Base-by-base conservation (phyloP, 2,113 vertebrate genomes). In the Nibea albiflora region DNA sequence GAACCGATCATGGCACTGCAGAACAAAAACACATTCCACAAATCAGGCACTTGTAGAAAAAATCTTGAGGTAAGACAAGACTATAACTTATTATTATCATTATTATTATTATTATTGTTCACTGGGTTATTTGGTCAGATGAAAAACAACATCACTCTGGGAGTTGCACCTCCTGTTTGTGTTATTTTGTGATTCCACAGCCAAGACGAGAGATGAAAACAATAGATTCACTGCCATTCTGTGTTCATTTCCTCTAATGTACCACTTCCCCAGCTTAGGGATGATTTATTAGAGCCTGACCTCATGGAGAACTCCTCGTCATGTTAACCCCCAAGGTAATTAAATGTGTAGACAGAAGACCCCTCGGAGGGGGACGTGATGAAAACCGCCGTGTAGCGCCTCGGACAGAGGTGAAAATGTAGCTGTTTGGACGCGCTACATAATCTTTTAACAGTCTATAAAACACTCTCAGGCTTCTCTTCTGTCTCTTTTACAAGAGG, bases 11-110 rank as follows among this genome's bases (percentile, higher is more conserved):
- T 92, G 91, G 90, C 90, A 94, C 91, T 42, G 84, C 85, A 85
- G 87, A 82, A 92, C 76, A 85, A 88, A 87, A 90, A 88, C 78
- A 88, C 80, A 83, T 91, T 90, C 87, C 90, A 91, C 70, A 91
- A 94, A 93, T 92, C 85, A 95, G 93, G 92, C 92, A 95, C 94
- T 95, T 95, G 86, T 77, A 89, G 88, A 85, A 90, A 83, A 84
- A 85, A 76, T 78, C 75, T 91, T 92, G 90, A 94, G 92, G 92
- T 93, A 93, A 90, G 78, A 92, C 72, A 62, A 90, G 79, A 92
- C 83, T 44, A 49, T 58, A 74, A 87, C 70, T 75, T 74, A 78
- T 82, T 76, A 65, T 75, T 47, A 35, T 80, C 16, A 24, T 52
- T 52, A 20, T 76, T 54, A 54, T 44, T 64, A 76, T 56, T 65